phyloP scores from a whole-genome alignment of 2,888 invertebrate genomes.

The Zaprionus lineosus region DNA sequence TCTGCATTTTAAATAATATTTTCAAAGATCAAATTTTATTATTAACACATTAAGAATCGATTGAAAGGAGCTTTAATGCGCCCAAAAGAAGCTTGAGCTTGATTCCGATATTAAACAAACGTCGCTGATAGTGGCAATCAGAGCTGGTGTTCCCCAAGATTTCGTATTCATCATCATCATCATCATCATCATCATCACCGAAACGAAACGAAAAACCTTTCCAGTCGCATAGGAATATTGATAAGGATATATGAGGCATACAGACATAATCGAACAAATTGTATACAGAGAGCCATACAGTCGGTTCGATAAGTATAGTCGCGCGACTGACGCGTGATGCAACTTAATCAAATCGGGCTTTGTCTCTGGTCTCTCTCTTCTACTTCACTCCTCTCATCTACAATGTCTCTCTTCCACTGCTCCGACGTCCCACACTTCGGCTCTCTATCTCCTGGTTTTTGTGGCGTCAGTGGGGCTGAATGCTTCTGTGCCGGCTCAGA shows the following conservation, averaged over 20 bases:
- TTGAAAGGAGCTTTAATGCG: too few species aligned
- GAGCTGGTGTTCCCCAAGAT: conserved; percentile 57
- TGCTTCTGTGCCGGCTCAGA: conserved; percentile 49
- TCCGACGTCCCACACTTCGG: too few species aligned
- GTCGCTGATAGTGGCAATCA: conserved; percentile 63
- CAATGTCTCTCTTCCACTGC: conserved; percentile 4
- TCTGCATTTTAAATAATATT: too few species aligned
- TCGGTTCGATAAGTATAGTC: conserved; percentile 76
- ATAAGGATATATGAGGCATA: conserved; percentile 66
- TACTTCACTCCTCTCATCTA: background rate
- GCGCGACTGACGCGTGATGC: conserved; percentile 69
- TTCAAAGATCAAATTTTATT: too few species aligned
- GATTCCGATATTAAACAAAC: too few species aligned
- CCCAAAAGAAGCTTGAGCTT: too few species aligned
- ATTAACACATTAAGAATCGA: too few species aligned
- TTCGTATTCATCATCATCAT: conserved; percentile 41
- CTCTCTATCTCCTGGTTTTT: conserved; percentile 4
- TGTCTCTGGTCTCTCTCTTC: conserved; percentile 21
- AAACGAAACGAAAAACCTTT: conserved; percentile 59
- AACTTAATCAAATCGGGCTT: conserved; percentile 70
- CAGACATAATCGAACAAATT: conserved; percentile 16
- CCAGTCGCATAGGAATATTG: conserved; percentile 55
- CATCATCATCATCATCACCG: conserved; percentile 55
- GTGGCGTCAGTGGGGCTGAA: conserved; percentile 66
- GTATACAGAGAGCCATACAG: conserved; percentile 35